These are phyloP conservation scores for Prolemur simus DNA, from an alignment of 2,113 vertebrate genomes.

Conservation along the genomic window DNA sequence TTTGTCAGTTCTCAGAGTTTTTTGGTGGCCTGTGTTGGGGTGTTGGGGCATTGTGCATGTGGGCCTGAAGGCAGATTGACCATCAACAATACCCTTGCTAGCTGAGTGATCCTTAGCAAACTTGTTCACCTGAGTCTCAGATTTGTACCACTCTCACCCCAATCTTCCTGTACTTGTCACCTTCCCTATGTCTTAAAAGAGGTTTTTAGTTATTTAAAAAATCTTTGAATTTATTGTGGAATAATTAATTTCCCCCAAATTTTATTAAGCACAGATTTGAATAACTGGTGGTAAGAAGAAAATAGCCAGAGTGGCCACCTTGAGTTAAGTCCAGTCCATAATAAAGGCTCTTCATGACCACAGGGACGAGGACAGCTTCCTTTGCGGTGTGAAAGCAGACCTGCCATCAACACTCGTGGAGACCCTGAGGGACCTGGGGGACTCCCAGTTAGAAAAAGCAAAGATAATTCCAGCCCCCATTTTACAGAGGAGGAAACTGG, in stretches of 20 bases:
- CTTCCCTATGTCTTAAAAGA: background rate
- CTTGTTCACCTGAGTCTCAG: background rate
- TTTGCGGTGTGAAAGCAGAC: background rate
- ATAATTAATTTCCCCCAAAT: background rate
- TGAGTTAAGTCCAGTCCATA: background rate
- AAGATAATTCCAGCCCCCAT: background rate
- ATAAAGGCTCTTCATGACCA: background rate
- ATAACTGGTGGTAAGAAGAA: background rate
- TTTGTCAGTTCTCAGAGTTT: background rate
- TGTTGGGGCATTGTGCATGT: fast-evolving
- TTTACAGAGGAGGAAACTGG: background rate
- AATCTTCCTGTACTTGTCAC: background rate
- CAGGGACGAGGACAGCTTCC: background rate
- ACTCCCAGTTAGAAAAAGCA: background rate
- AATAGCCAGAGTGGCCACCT: background rate
- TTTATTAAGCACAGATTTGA: background rate
- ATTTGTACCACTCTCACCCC: background rate
- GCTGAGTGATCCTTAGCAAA: background rate
- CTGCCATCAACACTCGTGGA: background rate
- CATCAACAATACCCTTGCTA: too few species aligned
- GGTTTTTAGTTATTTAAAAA: background rate
- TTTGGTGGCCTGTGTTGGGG: background rate
- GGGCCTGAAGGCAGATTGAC: background rate
- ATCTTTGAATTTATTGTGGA: background rate
- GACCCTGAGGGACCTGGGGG: background rate